Evolutionary conservation across 2,113 vertebrate species (phyloP), one percentile per base, ranked within the genome.

Genomic region (Dasypus novemcinctus): DNA sequence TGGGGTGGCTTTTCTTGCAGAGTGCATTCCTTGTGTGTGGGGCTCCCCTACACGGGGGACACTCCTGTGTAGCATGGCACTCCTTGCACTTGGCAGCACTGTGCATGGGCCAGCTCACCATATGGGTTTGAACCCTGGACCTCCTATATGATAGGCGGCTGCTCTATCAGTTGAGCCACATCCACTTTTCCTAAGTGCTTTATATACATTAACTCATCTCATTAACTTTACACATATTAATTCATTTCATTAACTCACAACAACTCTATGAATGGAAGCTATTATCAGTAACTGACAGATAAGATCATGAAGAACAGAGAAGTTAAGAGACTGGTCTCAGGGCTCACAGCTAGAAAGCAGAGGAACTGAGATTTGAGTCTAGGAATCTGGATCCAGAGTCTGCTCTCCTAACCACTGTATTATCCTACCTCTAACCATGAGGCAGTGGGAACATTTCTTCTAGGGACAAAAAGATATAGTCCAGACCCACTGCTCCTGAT

Each of bases 231-330:
- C 57, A 27, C 75, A 59, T 25, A 41, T 72, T 66, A 68, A 88
- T 25, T 82, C 33, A 43, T 79, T 87, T 80, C 33, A 80, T 81
- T 21, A 57, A 57, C 41, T 84, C 27, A 52, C 11, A 46, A 38
- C 36, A 78, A n/a, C 18, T 43, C 61, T 36, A 38, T 63, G 15
- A 84, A 61, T 54, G 80, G 36, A 90, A 85, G 20, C 25, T 63
- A 49, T 88, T 91, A 74, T 74, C 89, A 75, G 20, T 68, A 41
- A 91, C 93, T 68, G 79, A 23, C 59, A 89, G 61, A 49, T 95
- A 38, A 21, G n/a, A 88, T 87, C 81, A 36, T 79, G 68, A 63
- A 41, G 27, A 68, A 66, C 41, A 83, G 64, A 84, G 79, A 95
- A 54, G 25, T 80, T 72, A 90, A 82, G 82, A 68, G 54, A 61